Evolutionary conservation across 1,140 invertebrate species (phyloP).

Genomic region (Euwallacea fornicatus): DNA sequence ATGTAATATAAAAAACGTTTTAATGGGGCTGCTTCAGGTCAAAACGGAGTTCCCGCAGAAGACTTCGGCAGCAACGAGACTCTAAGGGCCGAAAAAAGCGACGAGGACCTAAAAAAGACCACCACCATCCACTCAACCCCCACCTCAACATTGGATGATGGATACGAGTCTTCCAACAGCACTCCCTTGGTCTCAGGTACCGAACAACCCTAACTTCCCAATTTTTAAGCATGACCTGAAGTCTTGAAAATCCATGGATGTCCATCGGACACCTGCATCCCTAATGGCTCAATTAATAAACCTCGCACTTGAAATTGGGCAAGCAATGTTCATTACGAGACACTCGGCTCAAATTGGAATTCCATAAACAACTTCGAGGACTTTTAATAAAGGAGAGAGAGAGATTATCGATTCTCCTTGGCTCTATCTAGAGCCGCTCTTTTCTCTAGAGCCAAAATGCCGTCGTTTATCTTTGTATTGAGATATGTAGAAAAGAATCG

Average conservation of each 20-base stretch:
- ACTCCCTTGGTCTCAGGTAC: slow-evolving; percentile 57
- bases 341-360: slow-evolving; percentile 22
- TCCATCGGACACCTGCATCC: not conserved
- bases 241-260: not conserved
- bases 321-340: slow-evolving; percentile 13
- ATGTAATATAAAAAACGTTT: no score
- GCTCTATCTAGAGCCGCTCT: no score
- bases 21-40: slow-evolving; percentile 8
- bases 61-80: slow-evolving; percentile 44
- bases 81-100: slow-evolving; percentile 36
- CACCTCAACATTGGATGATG: slow-evolving; percentile 56
- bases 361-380: slow-evolving; percentile 28
- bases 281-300: slow-evolving; percentile 8
- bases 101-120: slow-evolving; percentile 40
- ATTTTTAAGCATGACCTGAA: not conserved
- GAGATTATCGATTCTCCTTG: slow-evolving; percentile 13
- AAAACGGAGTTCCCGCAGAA: slow-evolving; percentile 31
- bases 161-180: slow-evolving; percentile 59
- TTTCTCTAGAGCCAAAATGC: no score
- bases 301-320: slow-evolving; percentile 17
- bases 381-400: slow-evolving; percentile 24
- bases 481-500: no score
- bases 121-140: slow-evolving; percentile 48
- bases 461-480: no score
- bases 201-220: not conserved